Evolutionary conservation across 2,113 vertebrate genomes (phyloP).

Genomic region (Ciconia stormi): DNA sequence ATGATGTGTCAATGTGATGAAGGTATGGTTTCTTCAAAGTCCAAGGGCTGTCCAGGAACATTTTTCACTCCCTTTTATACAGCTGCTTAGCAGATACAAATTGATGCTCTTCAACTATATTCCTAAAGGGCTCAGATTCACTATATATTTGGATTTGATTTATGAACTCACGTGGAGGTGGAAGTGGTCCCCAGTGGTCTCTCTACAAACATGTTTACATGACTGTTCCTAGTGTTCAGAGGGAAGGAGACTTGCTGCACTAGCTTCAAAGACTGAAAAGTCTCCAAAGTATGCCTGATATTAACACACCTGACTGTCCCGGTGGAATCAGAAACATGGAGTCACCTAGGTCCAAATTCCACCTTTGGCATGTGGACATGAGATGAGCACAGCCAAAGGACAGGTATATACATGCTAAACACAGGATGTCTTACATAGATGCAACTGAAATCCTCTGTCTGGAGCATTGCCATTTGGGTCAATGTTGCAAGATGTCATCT

Average conservation of each 20-base stretch:
- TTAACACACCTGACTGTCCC: neutral
- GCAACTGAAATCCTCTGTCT: neutral
- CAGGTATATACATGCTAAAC: neutral
- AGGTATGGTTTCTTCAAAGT: neutral
- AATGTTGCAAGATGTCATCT: neutral
- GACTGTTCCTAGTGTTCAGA: neutral
- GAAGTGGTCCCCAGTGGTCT: neutral
- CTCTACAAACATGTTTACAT: neutral
- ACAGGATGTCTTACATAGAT: neutral
- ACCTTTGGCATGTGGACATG: neutral
- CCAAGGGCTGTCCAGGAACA: neutral
- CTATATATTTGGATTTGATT: neutral
- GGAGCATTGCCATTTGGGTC: neutral
- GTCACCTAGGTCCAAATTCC: neutral
- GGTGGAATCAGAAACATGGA: rapidly evolving
- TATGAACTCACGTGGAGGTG: neutral
- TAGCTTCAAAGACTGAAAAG: neutral
- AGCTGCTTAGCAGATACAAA: neutral
- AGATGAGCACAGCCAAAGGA: neutral
- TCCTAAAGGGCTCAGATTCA: neutral
- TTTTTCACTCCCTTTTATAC: neutral
- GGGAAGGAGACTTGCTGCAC: neutral
- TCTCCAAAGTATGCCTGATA: neutral
- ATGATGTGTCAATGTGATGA: neutral
- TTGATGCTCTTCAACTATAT: neutral